These are phyloP conservation scores for Caenorhabditis imperialis DNA, from an alignment of 2,888 invertebrate species.

Conservation along the genomic window DNA sequence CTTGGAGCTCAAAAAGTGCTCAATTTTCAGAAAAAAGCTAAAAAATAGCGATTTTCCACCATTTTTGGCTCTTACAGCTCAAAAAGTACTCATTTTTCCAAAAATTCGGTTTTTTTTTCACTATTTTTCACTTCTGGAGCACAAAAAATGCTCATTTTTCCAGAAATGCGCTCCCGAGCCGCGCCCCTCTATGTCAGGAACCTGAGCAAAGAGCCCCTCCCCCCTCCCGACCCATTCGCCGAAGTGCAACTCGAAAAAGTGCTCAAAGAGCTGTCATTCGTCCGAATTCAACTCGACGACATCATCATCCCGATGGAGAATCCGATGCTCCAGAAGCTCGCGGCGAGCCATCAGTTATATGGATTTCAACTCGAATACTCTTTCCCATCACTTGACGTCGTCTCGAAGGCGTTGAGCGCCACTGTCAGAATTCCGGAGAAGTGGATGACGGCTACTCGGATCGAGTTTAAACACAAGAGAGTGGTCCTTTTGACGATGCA, in stretches of 20 bases:
- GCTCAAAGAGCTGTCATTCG: conserved; percentile 55
- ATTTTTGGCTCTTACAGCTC: too few relatives aligned
- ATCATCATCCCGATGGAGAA: conserved; percentile 34
- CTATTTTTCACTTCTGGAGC: too few relatives aligned
- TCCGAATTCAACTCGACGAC: conserved; percentile 60
- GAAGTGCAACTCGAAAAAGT: conserved; percentile 49
- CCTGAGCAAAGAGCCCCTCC: too few relatives aligned
- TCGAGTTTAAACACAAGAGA: conserved; percentile 55
- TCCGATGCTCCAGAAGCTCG: conserved; percentile 24
- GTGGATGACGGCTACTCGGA: conserved; percentile 22
- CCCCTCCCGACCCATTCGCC: conserved; percentile 48
- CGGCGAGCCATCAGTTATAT: conserved; percentile 23
- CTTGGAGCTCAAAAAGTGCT: too few relatives aligned
- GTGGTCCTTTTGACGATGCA: conserved; percentile 42
- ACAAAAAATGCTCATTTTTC: too few relatives aligned
- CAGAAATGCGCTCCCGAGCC: too few relatives aligned
- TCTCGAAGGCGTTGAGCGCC: conserved; percentile 42
- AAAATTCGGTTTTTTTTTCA: too few relatives aligned
- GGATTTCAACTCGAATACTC: conserved; percentile 59
- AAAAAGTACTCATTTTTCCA: too few relatives aligned
- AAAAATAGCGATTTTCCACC: too few relatives aligned
- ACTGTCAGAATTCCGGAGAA: conserved; percentile 47
- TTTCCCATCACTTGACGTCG: conserved; percentile 57
- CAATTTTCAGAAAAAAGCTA: too few relatives aligned
- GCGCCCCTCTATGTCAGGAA: not conserved